phyloP scores from a whole-genome alignment of 1,140 invertebrate genomes.

The Aethina tumida region DNA sequence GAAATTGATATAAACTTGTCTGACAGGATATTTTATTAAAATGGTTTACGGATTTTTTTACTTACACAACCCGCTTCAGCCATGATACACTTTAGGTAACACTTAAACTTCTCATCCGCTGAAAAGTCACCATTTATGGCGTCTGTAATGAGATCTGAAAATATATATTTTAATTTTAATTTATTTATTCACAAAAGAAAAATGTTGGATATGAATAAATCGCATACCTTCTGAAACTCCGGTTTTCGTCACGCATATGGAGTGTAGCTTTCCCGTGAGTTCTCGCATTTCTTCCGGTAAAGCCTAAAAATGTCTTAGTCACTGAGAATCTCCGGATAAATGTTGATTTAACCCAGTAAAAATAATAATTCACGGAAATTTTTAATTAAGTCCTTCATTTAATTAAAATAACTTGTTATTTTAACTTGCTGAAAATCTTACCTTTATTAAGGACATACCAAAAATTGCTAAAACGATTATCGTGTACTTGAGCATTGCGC shows the following conservation, averaged over 20 bases:
- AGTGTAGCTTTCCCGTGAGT: conserved; percentile 18
- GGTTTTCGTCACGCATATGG: conserved; percentile 23
- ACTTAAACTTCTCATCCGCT: conserved; percentile 30
- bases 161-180: conserved; percentile 5
- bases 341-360: too few species aligned
- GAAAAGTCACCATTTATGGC: conserved; percentile 22
- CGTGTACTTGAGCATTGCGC: too few species aligned
- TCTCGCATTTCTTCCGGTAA: conserved; percentile 25
- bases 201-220: conserved; percentile 2
- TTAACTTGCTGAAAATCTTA: too few species aligned
- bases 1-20: too few species aligned
- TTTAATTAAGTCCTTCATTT: too few species aligned
- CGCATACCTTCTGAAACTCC: conserved; percentile 18
- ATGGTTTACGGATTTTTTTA: too few species aligned
- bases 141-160: conserved; percentile 24
- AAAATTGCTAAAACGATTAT: too few species aligned
- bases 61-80: conserved; percentile 31
- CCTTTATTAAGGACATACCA: too few species aligned
- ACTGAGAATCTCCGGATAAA: too few species aligned
- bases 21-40: too few species aligned
- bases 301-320: conserved; percentile 11
- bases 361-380: too few species aligned
- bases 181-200: neutral
- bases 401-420: too few species aligned
- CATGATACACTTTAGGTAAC: conserved; percentile 37